Evolutionary conservation across 2,797 vertebrate species (phyloP).

Genomic region (Ctenosaura bakeri): DNA sequence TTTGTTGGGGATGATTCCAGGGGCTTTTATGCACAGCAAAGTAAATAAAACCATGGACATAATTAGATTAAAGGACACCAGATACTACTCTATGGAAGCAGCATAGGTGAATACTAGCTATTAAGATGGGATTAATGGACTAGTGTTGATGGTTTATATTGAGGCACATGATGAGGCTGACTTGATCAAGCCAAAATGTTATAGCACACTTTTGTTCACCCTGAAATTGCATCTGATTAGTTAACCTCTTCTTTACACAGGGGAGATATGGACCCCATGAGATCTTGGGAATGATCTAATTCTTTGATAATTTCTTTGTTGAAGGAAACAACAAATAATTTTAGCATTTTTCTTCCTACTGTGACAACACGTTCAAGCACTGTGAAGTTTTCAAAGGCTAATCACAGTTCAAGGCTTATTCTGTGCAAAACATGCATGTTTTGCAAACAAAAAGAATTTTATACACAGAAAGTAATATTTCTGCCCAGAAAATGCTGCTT

Average conservation of each 20-base stretch:
- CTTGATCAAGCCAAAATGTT: not conserved
- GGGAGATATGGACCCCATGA: not conserved
- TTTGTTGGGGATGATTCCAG: slow-evolving; percentile 27
- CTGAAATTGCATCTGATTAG: not conserved
- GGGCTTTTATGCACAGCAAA: not conserved
- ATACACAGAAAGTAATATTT: too few species aligned
- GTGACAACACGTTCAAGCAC: too few species aligned
- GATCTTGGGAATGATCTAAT: too few species aligned
- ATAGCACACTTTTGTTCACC: not conserved
- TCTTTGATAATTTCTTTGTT: too few species aligned
- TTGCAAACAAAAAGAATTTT: too few species aligned
- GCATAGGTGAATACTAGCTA: not conserved
- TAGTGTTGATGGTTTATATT: not conserved
- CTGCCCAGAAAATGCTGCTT: too few species aligned
- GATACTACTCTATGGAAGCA: not conserved
- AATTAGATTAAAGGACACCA: not conserved
- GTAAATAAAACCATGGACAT: not conserved
- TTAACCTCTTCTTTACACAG: not conserved
- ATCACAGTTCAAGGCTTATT: too few species aligned
- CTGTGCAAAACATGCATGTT: too few species aligned
- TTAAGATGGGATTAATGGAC: not conserved
- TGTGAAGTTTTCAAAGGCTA: too few species aligned
- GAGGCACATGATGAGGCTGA: not conserved
- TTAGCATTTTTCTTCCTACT: too few species aligned
- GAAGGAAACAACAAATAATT: too few species aligned